These are phyloP conservation scores for Argyrosomus japonicus DNA, from an alignment of 2,113 vertebrate species.

Conservation along the genomic window DNA sequence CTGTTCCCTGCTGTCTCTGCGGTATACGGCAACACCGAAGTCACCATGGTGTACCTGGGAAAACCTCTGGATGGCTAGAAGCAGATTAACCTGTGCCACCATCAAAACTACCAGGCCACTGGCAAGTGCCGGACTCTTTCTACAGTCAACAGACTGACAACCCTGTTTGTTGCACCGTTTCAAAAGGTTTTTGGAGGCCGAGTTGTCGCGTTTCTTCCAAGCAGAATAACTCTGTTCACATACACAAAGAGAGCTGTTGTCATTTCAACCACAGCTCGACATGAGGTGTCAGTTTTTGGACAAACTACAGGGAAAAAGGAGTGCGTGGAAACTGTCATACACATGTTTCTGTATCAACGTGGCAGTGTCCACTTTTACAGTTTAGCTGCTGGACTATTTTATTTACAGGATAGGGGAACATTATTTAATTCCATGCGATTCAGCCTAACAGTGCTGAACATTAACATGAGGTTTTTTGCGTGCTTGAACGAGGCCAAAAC, in stretches of 20 bases:
- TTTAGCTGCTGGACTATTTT: slow-evolving; percentile 74
- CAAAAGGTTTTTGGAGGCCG: slow-evolving; percentile 23
- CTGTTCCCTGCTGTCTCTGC: slow-evolving; percentile 98
- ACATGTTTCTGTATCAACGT: slow-evolving; percentile 49
- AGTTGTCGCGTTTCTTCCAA: slow-evolving; percentile 43
- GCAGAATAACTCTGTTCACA: slow-evolving; percentile 44
- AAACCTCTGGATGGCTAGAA: slow-evolving; percentile 95
- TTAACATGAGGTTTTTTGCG: slow-evolving; percentile 52
- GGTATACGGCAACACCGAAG: slow-evolving; percentile 99
- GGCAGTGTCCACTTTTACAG: slow-evolving; percentile 67
- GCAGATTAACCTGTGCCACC: slow-evolving; percentile 34
- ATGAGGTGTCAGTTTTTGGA: slow-evolving; percentile 15
- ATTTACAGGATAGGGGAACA: slow-evolving; percentile 43
- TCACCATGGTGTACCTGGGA: slow-evolving; percentile 99
- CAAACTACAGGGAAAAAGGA: slow-evolving; percentile 19
- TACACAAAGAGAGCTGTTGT: slow-evolving; percentile 49
- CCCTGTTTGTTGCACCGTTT: slow-evolving; percentile 24
- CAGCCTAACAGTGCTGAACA: slow-evolving; percentile 34
- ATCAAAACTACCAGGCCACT: not conserved
- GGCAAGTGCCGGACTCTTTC: slow-evolving; percentile 20
- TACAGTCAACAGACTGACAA: slow-evolving; percentile 13
- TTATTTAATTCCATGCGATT: slow-evolving; percentile 57
- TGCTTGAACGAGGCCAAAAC: slow-evolving; percentile 68
- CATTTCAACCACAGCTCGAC: slow-evolving; percentile 48
- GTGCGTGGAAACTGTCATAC: not conserved